Percentiles rank a stretch among this genome's conserved stretches.
These are phyloP conservation scores for Ranitomeya imitator DNA, from an alignment of 2,113 vertebrate species.

Conservation along the genomic window DNA sequence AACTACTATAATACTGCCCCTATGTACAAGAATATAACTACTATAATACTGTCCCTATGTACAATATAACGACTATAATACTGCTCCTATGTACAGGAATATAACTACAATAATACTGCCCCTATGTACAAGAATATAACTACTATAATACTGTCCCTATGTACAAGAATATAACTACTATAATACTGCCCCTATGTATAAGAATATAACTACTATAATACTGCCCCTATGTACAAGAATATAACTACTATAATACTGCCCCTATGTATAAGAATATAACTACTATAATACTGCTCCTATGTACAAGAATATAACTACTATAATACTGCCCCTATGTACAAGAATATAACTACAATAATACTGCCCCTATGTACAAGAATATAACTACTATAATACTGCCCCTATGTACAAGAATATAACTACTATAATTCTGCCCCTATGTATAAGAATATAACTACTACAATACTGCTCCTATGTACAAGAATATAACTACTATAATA, in stretches of 20 bases:
- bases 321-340: not conserved
- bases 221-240: not conserved
- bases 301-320: constrained; percentile 4
- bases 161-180: no score
- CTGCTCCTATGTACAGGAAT: not conserved
- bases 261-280: no score
- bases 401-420: not conserved
- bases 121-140: no score
- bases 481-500: not conserved
- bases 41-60: not conserved
- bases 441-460: not conserved
- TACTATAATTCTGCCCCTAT: not conserved
- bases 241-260: not conserved
- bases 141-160: no score
- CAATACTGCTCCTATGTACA: not conserved
- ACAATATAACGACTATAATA: not conserved
- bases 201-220: constrained; percentile 13
- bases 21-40: not conserved
- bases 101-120: no score
- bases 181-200: not conserved
- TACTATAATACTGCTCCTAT: no score
- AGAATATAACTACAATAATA: not conserved
- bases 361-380: not conserved
- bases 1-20: not conserved
- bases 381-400: not conserved